phyloP scores from a whole-genome alignment of 2,888 invertebrate genomes.

The Caenorhabditis sp. region DNA sequence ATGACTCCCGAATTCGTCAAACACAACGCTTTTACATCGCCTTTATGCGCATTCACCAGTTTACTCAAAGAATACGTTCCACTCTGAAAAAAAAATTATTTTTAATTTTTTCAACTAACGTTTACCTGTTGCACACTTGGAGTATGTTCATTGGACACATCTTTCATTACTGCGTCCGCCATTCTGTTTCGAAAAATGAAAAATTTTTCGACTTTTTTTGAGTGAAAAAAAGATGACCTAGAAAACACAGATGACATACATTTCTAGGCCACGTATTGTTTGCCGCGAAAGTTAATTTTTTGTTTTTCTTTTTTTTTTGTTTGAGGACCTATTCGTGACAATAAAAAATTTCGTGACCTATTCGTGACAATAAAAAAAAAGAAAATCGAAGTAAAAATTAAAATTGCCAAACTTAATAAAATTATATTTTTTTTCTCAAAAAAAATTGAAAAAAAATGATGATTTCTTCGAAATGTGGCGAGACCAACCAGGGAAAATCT shows the following conservation, averaged over 20 bases:
- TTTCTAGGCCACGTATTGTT: neutral
- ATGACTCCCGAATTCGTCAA: slow-evolving; percentile 40
- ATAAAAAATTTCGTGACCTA: neutral
- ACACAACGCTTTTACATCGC: slow-evolving; percentile 43
- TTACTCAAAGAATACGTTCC: slow-evolving; percentile 26
- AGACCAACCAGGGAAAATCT: no score
- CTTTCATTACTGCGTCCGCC: neutral
- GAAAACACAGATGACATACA: neutral
- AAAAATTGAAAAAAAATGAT: no score
- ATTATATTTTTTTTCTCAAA: no score
- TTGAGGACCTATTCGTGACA: no score
- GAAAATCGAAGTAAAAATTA: no score
- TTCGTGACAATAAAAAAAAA: neutral
- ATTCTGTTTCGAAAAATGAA: neutral
- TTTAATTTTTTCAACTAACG: neutral
- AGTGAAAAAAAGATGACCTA: neutral
- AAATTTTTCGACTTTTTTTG: neutral
- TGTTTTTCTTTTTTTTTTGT: neutral
- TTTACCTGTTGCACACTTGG: neutral
- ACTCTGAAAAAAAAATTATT: slow-evolving; percentile 10
- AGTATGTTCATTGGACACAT: neutral
- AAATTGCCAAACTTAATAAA: no score
- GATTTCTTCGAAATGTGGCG: no score
- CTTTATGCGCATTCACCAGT: slow-evolving; percentile 43
- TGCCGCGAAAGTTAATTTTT: neutral